Base-by-base conservation (phyloP, 2,888 invertebrate species). In the Latrodectus elegans region DNA sequence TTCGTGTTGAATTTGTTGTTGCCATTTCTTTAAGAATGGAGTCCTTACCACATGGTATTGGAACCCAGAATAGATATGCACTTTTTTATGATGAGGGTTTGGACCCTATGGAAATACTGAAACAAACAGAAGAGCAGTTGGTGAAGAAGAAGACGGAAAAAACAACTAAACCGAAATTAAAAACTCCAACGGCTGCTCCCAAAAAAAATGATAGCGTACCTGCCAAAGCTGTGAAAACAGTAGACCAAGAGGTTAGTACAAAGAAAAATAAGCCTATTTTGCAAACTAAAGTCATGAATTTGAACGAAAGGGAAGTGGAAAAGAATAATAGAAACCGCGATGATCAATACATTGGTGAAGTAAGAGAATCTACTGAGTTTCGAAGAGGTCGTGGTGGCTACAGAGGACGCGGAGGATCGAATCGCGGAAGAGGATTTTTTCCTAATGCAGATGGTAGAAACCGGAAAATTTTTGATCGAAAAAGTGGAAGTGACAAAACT, bases 401-500 rank as follows among this genome's bases (percentile, higher is more conserved):
- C 10, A 89, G 90, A 15, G 89, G 86, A 14, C 89, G 90, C 1
- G 89, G 91, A n/a, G 88, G 90, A 26, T 80, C 90, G 14, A 90
- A 90, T n/a, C 89, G 91, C 53, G 89, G 91, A 17, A 90, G 91
- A 88, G 86, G 86, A 38, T 86, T 51, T 22, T 94, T 94, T 38
- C 91, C 91, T 90, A 95, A 94, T 91, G 95, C 95, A 91, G 94
- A 94, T 90, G 94, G 96, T 91, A 96, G 96, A 90, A 97, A 97
- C 93, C 95, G 97, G 73, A 80, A 81, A 12, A 97, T 97, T 93
- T 98, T 96, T 92, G 98, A 98, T 93, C 95, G 98, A 90, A 96
- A 97, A 92, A 97, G 97, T 91, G 97, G 97, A 90, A 97, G 97
- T 88, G 97, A 97, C 93, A 97, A 96, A 94, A 97, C 88, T 92